Base-by-base conservation (phyloP, 2,797 vertebrate genomes). In the Siniperca undulata region DNA sequence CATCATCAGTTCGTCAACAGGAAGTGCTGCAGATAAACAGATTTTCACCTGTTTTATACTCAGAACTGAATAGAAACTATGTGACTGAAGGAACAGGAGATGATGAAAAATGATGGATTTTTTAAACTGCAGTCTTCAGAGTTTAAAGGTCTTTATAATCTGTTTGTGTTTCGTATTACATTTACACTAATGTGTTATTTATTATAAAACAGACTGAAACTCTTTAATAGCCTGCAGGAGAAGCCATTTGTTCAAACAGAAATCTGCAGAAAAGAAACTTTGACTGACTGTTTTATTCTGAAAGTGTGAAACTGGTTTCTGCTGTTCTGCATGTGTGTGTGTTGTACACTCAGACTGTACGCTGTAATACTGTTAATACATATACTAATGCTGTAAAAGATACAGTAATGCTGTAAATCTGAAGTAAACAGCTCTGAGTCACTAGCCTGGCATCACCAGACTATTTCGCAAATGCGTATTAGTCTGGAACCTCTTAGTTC, bases 241-340 rank as follows among this genome's bases (percentile, higher is more conserved):
- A 85, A 83, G 65, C 70, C 79, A 85, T 74, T 73, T n/a, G 17
- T 66, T 68, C 9, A 12, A 68, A 59, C 52, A 40, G 34, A 82
- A 71, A 53, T 48, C 58, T 48, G 38, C 36, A 61, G 61, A 64
- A 62, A 44, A 56, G 14, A 65, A 53, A 34, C 16, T 70, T 38
- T 27, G 2, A 60, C 19, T 27, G 16, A 60, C 19, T 27, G 16
- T 81, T 75, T 72, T 61, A 52, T 70, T 86, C 36, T 83, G 42
- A 83, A 86, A 53, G 62, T 61, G 50, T 46, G 61, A 55, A 48
- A 34, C 65, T 55, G 62, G 24, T 82, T 78, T 75, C 73, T 80
- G 80, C 58, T 85, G 66, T 71, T 71, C 50, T 86, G 86, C 77
- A 78, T 88, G 86, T 83, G 70, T 78, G 81, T 84, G 76, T 80